phyloP scores from a whole-genome alignment of 2,113 vertebrate genomes.

The Nycticorax nycticorax region DNA sequence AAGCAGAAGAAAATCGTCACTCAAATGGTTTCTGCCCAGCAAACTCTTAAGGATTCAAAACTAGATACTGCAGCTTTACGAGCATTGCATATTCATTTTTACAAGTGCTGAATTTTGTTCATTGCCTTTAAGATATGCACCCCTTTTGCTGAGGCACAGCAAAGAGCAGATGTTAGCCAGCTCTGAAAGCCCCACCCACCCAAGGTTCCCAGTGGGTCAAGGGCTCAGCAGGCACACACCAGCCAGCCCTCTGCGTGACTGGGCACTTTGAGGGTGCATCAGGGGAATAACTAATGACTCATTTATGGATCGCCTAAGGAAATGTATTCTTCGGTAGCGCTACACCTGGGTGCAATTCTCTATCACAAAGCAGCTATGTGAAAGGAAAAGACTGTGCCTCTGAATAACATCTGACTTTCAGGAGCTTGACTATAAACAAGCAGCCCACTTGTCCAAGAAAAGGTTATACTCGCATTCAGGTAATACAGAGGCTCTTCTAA shows the following conservation, averaged over 20 bases:
- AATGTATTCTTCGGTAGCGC: not conserved
- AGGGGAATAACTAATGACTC: slow-evolving; percentile 11
- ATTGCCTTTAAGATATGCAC: not conserved
- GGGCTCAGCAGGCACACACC: not conserved
- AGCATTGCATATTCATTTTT: not conserved
- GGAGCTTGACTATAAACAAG: not conserved
- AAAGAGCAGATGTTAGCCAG: not conserved
- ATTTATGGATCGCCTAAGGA: slow-evolving; percentile 40
- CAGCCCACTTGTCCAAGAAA: not conserved
- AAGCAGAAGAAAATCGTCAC: not conserved
- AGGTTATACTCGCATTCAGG: not conserved
- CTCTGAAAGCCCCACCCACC: not conserved
- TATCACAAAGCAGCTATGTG: not conserved
- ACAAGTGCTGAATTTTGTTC: not conserved
- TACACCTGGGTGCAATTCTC: not conserved
- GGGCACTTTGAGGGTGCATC: not conserved
- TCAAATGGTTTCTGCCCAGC: not conserved
- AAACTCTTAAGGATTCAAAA: not conserved
- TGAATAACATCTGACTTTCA: not conserved
- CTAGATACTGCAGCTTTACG: not conserved
- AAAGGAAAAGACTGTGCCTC: not conserved
- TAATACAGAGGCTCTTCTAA: not conserved
- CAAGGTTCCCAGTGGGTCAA: slow-evolving; percentile 15
- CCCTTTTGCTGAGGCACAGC: not conserved
- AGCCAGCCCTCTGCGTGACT: not conserved